These are phyloP conservation scores for Callaeas wilsoni DNA, from an alignment of 2,113 vertebrate genomes.

Conservation along the genomic window DNA sequence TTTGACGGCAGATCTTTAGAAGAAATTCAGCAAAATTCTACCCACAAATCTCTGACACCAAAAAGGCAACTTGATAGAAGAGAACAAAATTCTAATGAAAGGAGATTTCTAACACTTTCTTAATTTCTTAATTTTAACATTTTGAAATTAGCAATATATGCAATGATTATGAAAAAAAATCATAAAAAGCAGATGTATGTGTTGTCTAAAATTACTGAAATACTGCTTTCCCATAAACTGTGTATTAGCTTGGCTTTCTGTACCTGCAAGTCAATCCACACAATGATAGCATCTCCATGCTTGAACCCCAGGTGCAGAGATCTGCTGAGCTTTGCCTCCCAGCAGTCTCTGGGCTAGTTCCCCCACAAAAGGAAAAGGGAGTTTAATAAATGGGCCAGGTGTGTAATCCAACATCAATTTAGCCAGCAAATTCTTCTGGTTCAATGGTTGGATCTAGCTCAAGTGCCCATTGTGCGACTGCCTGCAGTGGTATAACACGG, in stretches of 20 bases:
- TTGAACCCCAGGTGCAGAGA: neutral
- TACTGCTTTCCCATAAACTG: neutral
- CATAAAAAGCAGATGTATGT: neutral
- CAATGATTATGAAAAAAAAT: neutral
- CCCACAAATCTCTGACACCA: neutral
- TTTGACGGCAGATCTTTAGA: neutral
- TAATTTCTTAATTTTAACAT: neutral
- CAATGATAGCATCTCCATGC: neutral
- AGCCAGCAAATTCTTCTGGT: slow-evolving; percentile 46
- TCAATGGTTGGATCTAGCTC: slow-evolving; percentile 53
- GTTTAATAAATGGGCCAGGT: slow-evolving; percentile 27
- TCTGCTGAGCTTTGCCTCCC: neutral
- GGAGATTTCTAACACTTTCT: neutral
- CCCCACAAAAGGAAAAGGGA: neutral
- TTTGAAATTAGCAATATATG: neutral
- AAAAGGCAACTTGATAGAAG: neutral
- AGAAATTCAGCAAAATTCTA: neutral
- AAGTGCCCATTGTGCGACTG: slow-evolving; percentile 26
- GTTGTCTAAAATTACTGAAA: neutral
- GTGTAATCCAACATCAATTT: slow-evolving; percentile 41
- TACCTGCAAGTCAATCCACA: neutral
- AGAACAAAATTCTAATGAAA: neutral
- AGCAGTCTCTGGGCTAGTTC: slow-evolving; percentile 10
- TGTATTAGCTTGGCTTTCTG: neutral
- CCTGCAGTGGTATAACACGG: slow-evolving; percentile 31